phyloP scores from a whole-genome alignment of 1,140 invertebrate genomes.

The Drosophila tropicalis region DNA sequence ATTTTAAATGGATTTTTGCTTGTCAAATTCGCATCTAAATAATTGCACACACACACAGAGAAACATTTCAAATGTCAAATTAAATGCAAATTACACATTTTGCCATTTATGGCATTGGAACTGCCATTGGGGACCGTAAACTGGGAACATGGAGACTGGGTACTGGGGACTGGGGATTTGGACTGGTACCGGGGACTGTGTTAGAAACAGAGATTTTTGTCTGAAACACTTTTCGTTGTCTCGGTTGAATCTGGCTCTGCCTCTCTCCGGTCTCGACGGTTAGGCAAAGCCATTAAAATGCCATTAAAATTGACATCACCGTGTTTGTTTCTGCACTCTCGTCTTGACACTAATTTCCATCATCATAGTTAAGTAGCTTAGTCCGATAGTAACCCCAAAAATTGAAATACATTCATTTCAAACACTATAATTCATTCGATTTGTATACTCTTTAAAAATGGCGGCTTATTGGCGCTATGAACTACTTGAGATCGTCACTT shows the following conservation, averaged over 20 bases:
- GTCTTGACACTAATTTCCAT: constrained; percentile 47
- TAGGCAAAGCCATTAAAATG: constrained; percentile 66
- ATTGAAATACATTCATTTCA: constrained; percentile 5
- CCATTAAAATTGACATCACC: constrained; percentile 70
- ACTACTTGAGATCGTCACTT: no score
- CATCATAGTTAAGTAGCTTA: constrained; percentile 51
- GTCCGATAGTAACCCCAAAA: neutral
- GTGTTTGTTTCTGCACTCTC: constrained; percentile 35
- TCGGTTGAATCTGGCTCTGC: constrained; percentile 5
- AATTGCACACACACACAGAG: constrained; percentile 12
- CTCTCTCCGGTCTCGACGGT: neutral
- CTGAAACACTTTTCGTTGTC: constrained; percentile 11
- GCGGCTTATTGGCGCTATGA: neutral
- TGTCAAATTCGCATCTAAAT: no score
- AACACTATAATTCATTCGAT: neutral
- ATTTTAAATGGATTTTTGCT: no score
- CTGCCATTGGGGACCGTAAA: constrained; percentile 7
- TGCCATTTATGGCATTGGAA: constrained; percentile 49
- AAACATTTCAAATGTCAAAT: constrained; percentile 66
- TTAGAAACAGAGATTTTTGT: constrained; percentile 10
- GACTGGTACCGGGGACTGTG: neutral
- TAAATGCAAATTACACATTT: constrained; percentile 76
- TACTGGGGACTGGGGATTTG: neutral
- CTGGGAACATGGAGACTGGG: constrained; percentile 6
- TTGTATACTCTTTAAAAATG: neutral